These are phyloP conservation scores for Eristalinus aeneus DNA, from an alignment of 2,888 invertebrate species.

Conservation along the genomic window DNA sequence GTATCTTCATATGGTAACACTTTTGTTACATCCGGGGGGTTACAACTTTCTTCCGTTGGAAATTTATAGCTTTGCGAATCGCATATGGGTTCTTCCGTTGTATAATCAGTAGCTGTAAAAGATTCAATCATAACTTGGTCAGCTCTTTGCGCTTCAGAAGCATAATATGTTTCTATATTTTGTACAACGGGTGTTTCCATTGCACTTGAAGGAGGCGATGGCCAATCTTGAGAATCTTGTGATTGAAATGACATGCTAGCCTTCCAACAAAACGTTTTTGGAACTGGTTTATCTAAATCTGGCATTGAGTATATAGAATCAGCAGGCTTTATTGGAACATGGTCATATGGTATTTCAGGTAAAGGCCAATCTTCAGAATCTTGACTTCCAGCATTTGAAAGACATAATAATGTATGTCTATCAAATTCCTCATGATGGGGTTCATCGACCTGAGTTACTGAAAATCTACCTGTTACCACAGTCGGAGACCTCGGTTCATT, in stretches of 20 bases:
- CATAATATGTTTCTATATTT: conserved; percentile 90
- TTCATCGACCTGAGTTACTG: conserved; percentile 80
- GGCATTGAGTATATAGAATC: conserved; percentile 77
- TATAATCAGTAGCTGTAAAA: conserved; percentile 83
- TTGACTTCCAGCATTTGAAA: conserved; percentile 84
- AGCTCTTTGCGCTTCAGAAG: conserved; percentile 89
- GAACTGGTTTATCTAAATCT: conserved; percentile 79
- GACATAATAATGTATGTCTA: conserved; percentile 78
- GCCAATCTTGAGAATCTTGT: conserved; percentile 90
- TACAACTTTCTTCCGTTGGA: conserved; percentile 79
- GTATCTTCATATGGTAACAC: conserved; percentile 79
- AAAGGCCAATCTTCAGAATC: conserved; percentile 90
- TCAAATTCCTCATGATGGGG: conserved; percentile 76
- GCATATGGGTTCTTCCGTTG: conserved; percentile 82
- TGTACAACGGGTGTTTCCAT: conserved; percentile 86
- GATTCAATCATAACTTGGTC: conserved; percentile 89
- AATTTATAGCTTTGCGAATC: conserved; percentile 84
- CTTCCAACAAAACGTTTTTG: conserved; percentile 80
- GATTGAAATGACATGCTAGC: conserved; percentile 80
- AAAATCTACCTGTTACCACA: conserved; percentile 79
- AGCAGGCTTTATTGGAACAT: conserved; percentile 77
- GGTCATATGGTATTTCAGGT: conserved; percentile 85
- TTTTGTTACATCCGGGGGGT: conserved; percentile 78
- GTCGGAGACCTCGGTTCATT: conserved; percentile 82
- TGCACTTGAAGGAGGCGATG: conserved; percentile 88